Conservation (phyloP, 2,113 vertebrate genomes). For the Cyanoramphus novaezelandiae region DNA sequence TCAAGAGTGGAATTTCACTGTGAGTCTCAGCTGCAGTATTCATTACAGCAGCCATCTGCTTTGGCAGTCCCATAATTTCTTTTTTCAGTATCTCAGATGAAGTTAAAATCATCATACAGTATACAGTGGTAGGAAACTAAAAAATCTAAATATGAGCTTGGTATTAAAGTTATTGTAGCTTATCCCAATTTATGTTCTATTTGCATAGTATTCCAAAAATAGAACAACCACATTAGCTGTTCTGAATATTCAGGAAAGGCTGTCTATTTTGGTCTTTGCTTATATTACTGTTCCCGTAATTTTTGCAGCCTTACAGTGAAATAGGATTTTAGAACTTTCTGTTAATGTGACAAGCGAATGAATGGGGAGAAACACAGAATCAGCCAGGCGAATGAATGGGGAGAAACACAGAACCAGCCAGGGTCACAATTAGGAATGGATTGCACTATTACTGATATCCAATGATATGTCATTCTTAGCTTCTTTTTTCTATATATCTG, state of each 20-base stretch:
- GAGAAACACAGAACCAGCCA: not conserved
- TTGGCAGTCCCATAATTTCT: slow-evolving; percentile 58
- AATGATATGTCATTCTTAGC: not conserved
- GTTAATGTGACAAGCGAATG: not conserved
- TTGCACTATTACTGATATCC: not conserved
- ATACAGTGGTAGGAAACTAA: slow-evolving; percentile 29
- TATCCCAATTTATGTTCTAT: slow-evolving; percentile 53
- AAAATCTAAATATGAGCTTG: slow-evolving; percentile 57
- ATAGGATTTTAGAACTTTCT: not conserved
- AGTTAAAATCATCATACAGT: slow-evolving; percentile 51
- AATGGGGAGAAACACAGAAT: not conserved
- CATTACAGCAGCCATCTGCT: slow-evolving; percentile 63
- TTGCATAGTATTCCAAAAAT: slow-evolving; percentile 46
- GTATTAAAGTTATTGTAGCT: slow-evolving; percentile 44
- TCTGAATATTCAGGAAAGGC: slow-evolving; percentile 6
- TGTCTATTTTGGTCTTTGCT: slow-evolving; percentile 30
- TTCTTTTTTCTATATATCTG: not conserved
- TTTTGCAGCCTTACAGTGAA: not conserved
- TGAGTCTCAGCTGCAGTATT: slow-evolving; percentile 30
- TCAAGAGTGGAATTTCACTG: slow-evolving; percentile 14
- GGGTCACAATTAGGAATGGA: not conserved
- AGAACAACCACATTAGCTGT: not conserved
- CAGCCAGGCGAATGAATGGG: not conserved
- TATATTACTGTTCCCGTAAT: not conserved
- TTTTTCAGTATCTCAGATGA: slow-evolving; percentile 52